Percentiles rank a stretch among this genome's conserved stretches.
Evolutionary conservation across 2,113 vertebrate species (phyloP).

Genomic region (Oxyruncus cristatus): DNA sequence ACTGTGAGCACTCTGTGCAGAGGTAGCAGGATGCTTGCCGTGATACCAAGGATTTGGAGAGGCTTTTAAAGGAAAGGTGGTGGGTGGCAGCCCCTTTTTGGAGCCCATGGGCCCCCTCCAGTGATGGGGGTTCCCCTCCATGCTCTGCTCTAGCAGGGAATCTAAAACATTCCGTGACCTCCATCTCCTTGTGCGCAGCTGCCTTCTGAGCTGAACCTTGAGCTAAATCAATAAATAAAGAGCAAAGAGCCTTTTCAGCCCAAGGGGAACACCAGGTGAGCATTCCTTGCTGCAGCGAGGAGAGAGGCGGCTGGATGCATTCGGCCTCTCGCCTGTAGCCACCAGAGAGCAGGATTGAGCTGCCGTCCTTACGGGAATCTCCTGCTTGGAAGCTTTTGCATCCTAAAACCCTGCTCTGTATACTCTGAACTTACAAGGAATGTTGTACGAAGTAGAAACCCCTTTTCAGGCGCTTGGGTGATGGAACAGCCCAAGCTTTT

Average conservation of each 20-base stretch:
- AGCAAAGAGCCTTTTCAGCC: neutral
- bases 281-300: accelerated
- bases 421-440: neutral
- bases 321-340: neutral
- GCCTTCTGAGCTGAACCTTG: neutral
- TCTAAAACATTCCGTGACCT: neutral
- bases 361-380: neutral
- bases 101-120: accelerated
- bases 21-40: neutral
- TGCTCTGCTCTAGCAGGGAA: neutral
- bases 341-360: slow-evolving; percentile 59
- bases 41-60: neutral
- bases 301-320: accelerated
- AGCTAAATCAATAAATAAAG: neutral
- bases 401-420: accelerated
- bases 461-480: neutral
- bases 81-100: neutral
- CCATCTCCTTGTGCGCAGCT: neutral
- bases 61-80: neutral
- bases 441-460: accelerated
- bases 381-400: accelerated
- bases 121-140: accelerated
- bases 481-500: neutral
- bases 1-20: neutral
- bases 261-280: accelerated